Conservation (phyloP, 37 sponge, comb jelly and placozoan genomes). For the Corticium candelabrum region DNA sequence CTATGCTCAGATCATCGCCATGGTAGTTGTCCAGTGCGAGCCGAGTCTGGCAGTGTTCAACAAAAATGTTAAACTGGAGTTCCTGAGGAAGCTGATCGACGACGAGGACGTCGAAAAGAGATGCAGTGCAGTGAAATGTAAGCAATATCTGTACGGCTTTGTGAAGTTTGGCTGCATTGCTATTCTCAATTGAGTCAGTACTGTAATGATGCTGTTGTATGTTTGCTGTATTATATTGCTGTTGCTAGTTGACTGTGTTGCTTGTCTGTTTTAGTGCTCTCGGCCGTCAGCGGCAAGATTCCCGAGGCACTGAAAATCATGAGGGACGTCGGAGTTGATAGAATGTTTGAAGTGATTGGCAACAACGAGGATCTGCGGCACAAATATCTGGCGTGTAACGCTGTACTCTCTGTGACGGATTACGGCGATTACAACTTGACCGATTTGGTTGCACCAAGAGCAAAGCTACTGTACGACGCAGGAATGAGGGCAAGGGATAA, state of each 20-base stretch:
- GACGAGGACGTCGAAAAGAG: conserved; percentile 1
- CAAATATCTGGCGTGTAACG: conserved; percentile 5
- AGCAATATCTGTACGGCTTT: too few relatives aligned
- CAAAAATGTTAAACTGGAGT: neutral
- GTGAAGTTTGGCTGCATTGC: too few relatives aligned
- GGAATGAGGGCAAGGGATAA: neutral
- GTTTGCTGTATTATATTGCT: too few relatives aligned
- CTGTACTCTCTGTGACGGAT: neutral
- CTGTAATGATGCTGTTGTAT: too few relatives aligned
- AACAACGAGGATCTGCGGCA: neutral
- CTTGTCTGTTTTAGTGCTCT: neutral
- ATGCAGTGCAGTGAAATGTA: neutral
- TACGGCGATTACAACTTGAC: neutral
- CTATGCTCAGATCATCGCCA: neutral
- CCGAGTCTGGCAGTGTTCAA: neutral
- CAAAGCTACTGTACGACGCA: neutral
- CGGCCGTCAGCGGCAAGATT: neutral
- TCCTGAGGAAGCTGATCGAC: neutral
- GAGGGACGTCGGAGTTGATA: neutral
- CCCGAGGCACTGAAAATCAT: neutral
- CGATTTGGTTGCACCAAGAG: neutral
- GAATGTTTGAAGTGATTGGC: neutral
- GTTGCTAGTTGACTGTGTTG: too few relatives aligned
- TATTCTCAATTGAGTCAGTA: too few relatives aligned
- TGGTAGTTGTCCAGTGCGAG: neutral